Conservation (phyloP, 2,888 invertebrate species). For the Lasius platythorax region DNA sequence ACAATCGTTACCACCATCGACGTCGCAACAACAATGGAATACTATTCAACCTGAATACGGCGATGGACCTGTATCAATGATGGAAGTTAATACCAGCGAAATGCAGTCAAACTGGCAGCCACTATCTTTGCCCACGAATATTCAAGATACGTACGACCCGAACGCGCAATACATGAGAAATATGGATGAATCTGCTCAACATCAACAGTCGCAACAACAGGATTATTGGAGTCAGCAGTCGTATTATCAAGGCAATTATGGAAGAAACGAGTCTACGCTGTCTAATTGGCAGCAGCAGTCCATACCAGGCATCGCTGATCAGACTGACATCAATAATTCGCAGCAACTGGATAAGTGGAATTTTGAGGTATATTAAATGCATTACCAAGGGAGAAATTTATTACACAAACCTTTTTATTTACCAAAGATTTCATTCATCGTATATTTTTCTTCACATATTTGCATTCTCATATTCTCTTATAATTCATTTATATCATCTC, state of each 20-base stretch:
- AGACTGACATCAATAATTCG: slow-evolving; percentile 78
- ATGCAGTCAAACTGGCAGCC: slow-evolving; percentile 81
- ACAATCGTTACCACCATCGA: slow-evolving; percentile 43
- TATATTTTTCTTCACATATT: background rate
- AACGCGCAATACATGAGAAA: slow-evolving; percentile 72
- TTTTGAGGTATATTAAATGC: slow-evolving; percentile 83
- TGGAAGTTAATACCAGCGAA: slow-evolving; percentile 76
- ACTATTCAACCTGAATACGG: slow-evolving; percentile 74
- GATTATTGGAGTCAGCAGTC: slow-evolving; percentile 78
- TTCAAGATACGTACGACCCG: slow-evolving; percentile 79
- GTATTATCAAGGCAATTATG: slow-evolving; percentile 78
- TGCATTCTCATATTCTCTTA: slow-evolving; percentile 34
- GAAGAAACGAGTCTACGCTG: slow-evolving; percentile 67
- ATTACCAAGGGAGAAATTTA: background rate
- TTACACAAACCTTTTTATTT: background rate
- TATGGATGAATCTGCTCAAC: slow-evolving; percentile 73
- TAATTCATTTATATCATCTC: background rate
- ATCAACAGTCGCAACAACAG: slow-evolving; percentile 74
- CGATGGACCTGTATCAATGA: slow-evolving; percentile 78
- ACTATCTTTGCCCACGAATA: slow-evolving; percentile 74
- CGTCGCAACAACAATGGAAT: slow-evolving; percentile 70
- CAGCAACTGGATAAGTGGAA: slow-evolving; percentile 83
- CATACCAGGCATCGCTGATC: slow-evolving; percentile 72
- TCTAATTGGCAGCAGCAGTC: slow-evolving; percentile 80
- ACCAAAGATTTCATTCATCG: background rate